Evolutionary conservation across 2,888 invertebrate species (phyloP).

Genomic region (Rhabditoides inermis): DNA sequence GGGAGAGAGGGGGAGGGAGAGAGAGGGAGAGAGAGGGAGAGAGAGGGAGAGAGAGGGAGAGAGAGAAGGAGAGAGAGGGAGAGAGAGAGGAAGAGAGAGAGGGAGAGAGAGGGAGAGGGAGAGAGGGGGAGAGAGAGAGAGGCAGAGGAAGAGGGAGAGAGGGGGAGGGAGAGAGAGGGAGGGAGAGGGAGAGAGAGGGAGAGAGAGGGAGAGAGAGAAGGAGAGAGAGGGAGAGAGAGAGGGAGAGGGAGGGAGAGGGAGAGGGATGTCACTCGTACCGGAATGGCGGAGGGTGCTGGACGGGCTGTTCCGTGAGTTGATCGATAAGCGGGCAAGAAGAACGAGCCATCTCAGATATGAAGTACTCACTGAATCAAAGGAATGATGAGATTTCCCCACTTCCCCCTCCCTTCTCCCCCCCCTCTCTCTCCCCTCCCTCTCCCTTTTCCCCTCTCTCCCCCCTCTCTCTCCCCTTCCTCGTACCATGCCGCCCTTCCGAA

Average conservation of each 20-base stretch:
- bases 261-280: constrained; percentile 10
- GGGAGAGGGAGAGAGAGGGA: not conserved
- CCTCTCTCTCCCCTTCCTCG: constrained; percentile 9
- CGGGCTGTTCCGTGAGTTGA: no score
- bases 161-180: not conserved
- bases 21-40: not conserved
- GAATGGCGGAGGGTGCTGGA: no score
- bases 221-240: constrained; percentile 1
- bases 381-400: not conserved
- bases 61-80: not conserved
- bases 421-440: not conserved
- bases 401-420: not conserved
- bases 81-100: constrained; percentile 1
- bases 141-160: not conserved
- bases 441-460: not conserved
- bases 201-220: not conserved
- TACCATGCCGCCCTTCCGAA: no score
- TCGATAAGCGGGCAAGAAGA: no score
- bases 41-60: not conserved
- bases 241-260: constrained; percentile 4
- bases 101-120: not conserved
- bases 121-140: constrained; percentile 1
- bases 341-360: no score
- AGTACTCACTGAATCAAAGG: no score
- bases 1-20: not conserved